Percentiles rank a stretch among this genome's conserved stretches.
phyloP scores from a whole-genome alignment of 2,113 vertebrate genomes.

The Nerophis ophidion region DNA sequence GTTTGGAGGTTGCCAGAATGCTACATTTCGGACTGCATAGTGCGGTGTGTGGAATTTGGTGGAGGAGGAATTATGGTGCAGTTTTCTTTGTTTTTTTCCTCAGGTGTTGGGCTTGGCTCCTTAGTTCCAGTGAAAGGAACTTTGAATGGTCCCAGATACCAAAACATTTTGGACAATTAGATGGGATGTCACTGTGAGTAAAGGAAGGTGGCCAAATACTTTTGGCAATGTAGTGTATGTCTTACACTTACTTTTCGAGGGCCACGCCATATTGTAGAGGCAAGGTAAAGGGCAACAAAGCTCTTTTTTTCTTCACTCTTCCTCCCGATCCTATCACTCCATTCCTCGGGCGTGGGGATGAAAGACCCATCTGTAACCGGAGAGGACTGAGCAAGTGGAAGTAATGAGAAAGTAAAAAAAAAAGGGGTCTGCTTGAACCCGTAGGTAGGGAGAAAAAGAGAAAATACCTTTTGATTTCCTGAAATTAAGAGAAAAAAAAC shows the following conservation, averaged over 20 bases:
- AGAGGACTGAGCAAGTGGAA: constrained; percentile 61
- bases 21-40: no score
- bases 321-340: constrained; percentile 73
- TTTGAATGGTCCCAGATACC: no score
- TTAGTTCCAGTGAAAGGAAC: no score
- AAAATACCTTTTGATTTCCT: constrained; percentile 69
- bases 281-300: constrained; percentile 62
- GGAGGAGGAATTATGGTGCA: no score
- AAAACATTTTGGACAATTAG: no score
- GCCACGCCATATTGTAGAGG: constrained; percentile 45
- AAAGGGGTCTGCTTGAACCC: constrained; percentile 41
- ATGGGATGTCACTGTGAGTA: no score
- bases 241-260: constrained; percentile 39
- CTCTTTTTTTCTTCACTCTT: constrained; percentile 73
- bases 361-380: constrained; percentile 73
- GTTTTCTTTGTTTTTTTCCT: no score
- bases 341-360: constrained; percentile 72
- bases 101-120: no score
- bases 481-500: constrained; percentile 69
- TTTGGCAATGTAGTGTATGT: no score
- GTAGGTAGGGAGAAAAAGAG: constrained; percentile 52
- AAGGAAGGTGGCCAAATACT: no score
- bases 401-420: constrained; percentile 65
- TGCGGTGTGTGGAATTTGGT: no score
- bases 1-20: no score